Base-by-base conservation (phyloP, 2,888 invertebrate species). In the Xestia ashworthii region DNA sequence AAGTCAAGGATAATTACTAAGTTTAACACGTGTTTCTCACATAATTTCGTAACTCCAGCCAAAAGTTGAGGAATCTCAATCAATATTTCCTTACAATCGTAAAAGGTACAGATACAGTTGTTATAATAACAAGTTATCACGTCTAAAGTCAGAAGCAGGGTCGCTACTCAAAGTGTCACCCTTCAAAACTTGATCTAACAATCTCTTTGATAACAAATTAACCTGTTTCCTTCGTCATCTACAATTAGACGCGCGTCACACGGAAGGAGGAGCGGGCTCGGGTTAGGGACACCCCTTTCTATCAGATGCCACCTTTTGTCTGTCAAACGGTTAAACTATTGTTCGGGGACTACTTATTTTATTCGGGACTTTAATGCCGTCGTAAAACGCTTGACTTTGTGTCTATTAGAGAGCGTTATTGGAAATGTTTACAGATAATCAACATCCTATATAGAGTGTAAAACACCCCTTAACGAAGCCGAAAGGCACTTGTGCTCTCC, bases 131-230 rank as follows among this genome's bases (percentile, higher is more conserved):
- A 58, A 74, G 22, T 74, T 74, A 77, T 77, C 73, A 74, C 55
- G 41, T 44, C 66, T 50, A 14, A 62, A 74, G 65, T 74, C 65
- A 70, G 25, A 66, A 72, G 66, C 82, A 78, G 62, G 62, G n/a
- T 46, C 74, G 50, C 46, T 74, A 44, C 55, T 72, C 78, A 83
- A 85, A 85, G 66, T 85, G 83, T 74, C 83, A 85, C 69, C 66
- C 65, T 85, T 83, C 82, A 78, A 78, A 85, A 82, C 78, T 85
- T 85, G 78, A 82, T 83, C 71, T 77, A 67, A 78, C 86, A 85
- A 85, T 83, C 86, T 85, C 86, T 83, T 83, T 83, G 83, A 85
- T 85, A 83, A 82, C 86, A 85, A 83, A 83, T 83, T 85, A 85
- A 82, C 78, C 78, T 74, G 83, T 78, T 78, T 85, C 83, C 83